Evolutionary conservation across 2,113 vertebrate genomes (phyloP).

Genomic region (Tachycineta bicolor): DNA sequence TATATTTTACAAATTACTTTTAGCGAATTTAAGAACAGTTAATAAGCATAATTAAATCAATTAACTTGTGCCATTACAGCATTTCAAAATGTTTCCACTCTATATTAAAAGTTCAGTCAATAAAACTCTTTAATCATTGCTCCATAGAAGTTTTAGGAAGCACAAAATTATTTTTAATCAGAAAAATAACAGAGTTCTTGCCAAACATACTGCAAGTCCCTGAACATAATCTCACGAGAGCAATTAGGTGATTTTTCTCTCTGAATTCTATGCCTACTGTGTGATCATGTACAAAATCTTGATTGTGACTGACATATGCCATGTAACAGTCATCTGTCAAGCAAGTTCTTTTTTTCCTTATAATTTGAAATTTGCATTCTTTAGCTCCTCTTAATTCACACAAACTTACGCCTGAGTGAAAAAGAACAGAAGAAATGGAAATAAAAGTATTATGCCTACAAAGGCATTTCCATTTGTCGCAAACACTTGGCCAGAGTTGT

Average conservation of each 20-base stretch:
- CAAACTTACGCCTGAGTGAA: background rate
- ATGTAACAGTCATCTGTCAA: background rate
- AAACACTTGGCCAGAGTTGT: background rate
- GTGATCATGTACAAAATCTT: background rate
- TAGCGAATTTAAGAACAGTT: background rate
- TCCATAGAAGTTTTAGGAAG: slow-evolving; percentile 23
- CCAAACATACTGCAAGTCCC: background rate
- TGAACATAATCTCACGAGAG: background rate
- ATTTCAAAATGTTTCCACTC: background rate
- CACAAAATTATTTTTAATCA: slow-evolving; percentile 20
- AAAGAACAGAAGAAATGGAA: background rate
- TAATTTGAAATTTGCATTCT: background rate
- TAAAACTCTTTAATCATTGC: background rate
- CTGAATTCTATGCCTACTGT: background rate
- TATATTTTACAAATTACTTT: background rate
- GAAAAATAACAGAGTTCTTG: background rate
- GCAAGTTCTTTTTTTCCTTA: background rate
- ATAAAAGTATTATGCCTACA: background rate
- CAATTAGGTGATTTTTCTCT: background rate
- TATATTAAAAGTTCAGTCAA: slow-evolving; percentile 8
- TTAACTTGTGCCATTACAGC: background rate
- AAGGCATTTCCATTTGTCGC: background rate
- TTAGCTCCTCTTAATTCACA: background rate
- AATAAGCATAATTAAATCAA: slow-evolving; percentile 12
- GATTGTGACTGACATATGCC: background rate